Evolutionary conservation across 2,888 invertebrate genomes (phyloP), one percentile per base, ranked within the genome.

Genomic region (Pyralis farinalis): DNA sequence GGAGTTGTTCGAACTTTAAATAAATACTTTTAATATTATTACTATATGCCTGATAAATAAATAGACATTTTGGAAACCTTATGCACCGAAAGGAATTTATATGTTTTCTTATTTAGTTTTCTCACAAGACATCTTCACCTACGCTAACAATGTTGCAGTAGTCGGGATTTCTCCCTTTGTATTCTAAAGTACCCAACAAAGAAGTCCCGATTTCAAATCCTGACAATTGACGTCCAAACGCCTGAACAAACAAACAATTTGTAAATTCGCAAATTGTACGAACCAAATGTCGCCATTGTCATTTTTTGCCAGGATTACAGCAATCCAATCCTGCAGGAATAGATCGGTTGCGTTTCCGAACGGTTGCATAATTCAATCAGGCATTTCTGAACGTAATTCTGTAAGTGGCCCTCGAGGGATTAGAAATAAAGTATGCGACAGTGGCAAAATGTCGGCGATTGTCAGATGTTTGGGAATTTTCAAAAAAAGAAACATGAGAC

Each of bases 251-350:
- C 58, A 66, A 53, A 53, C 58, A 58, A 54, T 58, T 57, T 55
- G 44, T 55, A 61, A 55, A 69, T 69, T 66, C 55, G 49, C 55
- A 63, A 58, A 66, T 71, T 70, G 63, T 58, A 52, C 47, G 54
- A 45, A 20, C 44, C 54, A 61, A 70, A 67, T 63, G 63, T 51
- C 42, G 38, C 50, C 48, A 58, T 63, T 62, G 55, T 60, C 49
- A 58, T 70, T 71, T 71, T 74, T 73, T 48, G 63, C 53, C 25
- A 30, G 63, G 63, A 70, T 73, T 72, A 73, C 44, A 41, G 49
- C 55, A 73, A 74, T 73, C 73, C 72, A 71, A 75, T 76, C 64
- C 61, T 49, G 54, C 42, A 44, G 49, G 58, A 58, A 55, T 12
- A 52, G 47, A 47, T 53, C 43, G 54, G 47, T 45, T 43, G 40